phyloP scores from a whole-genome alignment of 30 jellyfish, hydroid and myxozoan genomes.

The Turritopsis dohrnii region DNA sequence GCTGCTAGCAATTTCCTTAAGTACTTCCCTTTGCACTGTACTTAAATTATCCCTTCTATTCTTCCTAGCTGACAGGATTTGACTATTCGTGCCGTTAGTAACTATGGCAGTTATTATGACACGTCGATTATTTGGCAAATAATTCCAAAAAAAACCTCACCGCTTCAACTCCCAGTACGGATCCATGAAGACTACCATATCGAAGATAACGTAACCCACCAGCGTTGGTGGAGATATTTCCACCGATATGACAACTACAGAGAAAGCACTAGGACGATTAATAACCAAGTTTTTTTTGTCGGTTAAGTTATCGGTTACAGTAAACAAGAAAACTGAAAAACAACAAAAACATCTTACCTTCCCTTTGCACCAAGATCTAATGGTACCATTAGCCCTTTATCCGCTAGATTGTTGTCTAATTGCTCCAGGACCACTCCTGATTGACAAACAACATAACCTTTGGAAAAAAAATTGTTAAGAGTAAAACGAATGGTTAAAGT shows the following conservation, averaged over 20 bases:
- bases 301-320: too few relatives aligned
- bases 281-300: too few relatives aligned
- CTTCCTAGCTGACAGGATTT: too few relatives aligned
- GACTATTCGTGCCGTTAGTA: too few relatives aligned
- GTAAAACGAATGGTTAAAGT: neutral
- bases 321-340: too few relatives aligned
- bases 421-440: constrained; percentile 91
- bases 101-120: neutral
- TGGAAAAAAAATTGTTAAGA: neutral
- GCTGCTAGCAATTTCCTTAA: too few relatives aligned
- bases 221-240: constrained; percentile 94
- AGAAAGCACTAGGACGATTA: neutral
- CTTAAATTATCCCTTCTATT: too few relatives aligned
- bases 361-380: constrained; percentile 99
- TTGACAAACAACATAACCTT: constrained; percentile 75
- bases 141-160: constrained; percentile 32
- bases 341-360: constrained; percentile 51
- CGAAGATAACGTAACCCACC: constrained; percentile 87
- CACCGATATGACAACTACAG: constrained; percentile 91
- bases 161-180: constrained; percentile 91
- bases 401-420: constrained; percentile 54
- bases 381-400: constrained; percentile 82
- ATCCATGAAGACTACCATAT: constrained; percentile 91
- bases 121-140: neutral
- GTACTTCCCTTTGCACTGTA: too few relatives aligned